Conservation (phyloP, 1,140 invertebrate genomes). For the Atopsyche davidsoni region DNA sequence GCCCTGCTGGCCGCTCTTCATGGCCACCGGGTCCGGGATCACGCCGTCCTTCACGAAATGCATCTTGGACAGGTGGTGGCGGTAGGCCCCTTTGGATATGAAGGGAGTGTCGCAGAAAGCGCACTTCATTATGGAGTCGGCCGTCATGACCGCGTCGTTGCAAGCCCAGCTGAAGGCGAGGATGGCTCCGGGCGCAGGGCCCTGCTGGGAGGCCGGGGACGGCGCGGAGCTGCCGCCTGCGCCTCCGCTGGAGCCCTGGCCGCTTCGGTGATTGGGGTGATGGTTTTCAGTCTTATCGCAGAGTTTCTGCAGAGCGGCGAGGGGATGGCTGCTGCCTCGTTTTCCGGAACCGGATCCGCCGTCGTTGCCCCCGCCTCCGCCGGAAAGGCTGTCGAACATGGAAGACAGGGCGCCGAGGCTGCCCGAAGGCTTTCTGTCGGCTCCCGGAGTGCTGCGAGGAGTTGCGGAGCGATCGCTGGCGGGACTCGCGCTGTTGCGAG, state of each 20-base stretch:
- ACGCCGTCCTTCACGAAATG: constrained; percentile 93
- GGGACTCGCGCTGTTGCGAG: constrained; percentile 61
- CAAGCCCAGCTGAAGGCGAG: constrained; percentile 90
- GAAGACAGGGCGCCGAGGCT: constrained; percentile 79
- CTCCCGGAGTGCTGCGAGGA: constrained; percentile 59
- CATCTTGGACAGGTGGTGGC: constrained; percentile 94
- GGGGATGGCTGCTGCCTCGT: constrained; percentile 71
- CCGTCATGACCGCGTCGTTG: constrained; percentile 81
- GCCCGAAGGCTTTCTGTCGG: constrained; percentile 60
- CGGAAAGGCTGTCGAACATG: constrained; percentile 82
- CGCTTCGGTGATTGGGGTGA: constrained; percentile 40
- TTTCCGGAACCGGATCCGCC: constrained; percentile 50
- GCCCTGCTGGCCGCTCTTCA: constrained; percentile 45
- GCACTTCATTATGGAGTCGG: constrained; percentile 88
- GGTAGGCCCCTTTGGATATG: constrained; percentile 92
- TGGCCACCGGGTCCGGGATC: constrained; percentile 62
- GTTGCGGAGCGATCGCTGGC: constrained; percentile 69
- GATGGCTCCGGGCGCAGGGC: constrained; percentile 70
- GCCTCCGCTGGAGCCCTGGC: constrained; percentile 33
- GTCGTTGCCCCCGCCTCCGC: constrained; percentile 39
- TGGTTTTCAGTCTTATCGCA: constrained; percentile 89
- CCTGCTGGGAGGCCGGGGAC: constrained; percentile 39
- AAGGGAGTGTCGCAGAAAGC: constrained; percentile 95
- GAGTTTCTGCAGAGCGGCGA: constrained; percentile 89
- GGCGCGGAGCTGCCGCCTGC: constrained; percentile 37